Evolutionary conservation across 2,888 invertebrate species (phyloP).

Genomic region (Cantharis lateralis): DNA sequence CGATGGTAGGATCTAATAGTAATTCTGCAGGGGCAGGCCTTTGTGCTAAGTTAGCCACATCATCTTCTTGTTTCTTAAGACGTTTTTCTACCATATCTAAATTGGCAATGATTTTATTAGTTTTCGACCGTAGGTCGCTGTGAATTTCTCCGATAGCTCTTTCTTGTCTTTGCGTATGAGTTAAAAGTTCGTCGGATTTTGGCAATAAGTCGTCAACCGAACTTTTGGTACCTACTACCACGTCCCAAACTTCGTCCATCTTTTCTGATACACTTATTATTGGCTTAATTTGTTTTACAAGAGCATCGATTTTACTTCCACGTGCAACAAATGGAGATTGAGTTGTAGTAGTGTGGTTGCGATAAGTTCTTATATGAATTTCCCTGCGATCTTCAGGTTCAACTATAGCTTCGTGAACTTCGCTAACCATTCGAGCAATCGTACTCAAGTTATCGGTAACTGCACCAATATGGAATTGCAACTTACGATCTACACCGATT

Average conservation of each 20-base stretch:
- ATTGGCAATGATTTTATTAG: constrained; percentile 86
- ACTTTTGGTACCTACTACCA: constrained; percentile 86
- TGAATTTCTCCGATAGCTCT: constrained; percentile 86
- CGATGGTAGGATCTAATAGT: constrained; percentile 76
- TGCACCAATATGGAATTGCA: constrained; percentile 83
- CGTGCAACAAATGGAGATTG: constrained; percentile 62
- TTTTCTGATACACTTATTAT: constrained; percentile 86
- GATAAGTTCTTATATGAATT: constrained; percentile 37
- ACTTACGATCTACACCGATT: constrained; percentile 76
- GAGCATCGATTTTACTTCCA: constrained; percentile 77
- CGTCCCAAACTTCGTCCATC: constrained; percentile 91
- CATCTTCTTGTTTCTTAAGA: constrained; percentile 83
- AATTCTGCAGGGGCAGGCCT: constrained; percentile 76
- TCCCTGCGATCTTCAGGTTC: constrained; percentile 66
- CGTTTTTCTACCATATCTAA: constrained; percentile 84
- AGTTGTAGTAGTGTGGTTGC: constrained; percentile 61
- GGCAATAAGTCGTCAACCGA: constrained; percentile 85
- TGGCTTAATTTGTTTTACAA: constrained; percentile 82
- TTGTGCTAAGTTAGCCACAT: constrained; percentile 77
- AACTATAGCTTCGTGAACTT: constrained; percentile 82
- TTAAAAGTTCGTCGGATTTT: constrained; percentile 82
- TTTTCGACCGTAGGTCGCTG: constrained; percentile 74
- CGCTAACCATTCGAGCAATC: constrained; percentile 77
- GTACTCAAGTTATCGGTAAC: constrained; percentile 82
- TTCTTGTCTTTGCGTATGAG: constrained; percentile 85